Conservation (phyloP, 2,797 vertebrate species). For the Xerus rutilus region DNA sequence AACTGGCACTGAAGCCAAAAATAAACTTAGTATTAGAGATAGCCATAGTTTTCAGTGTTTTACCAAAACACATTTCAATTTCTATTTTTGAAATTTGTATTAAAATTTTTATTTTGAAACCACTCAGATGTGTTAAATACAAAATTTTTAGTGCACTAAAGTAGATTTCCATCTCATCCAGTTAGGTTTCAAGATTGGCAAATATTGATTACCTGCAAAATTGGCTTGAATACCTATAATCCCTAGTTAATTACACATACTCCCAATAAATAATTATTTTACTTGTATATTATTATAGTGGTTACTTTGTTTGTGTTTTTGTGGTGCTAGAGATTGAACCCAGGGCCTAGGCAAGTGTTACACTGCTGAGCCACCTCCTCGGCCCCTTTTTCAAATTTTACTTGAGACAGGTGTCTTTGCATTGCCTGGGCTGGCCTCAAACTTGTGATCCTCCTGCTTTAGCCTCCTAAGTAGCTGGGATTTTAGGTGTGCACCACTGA, state of each 20-base stretch:
- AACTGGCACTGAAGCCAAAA: background rate
- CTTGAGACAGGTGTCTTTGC: background rate
- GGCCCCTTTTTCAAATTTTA: background rate
- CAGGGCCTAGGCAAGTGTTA: background rate
- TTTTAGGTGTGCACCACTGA: background rate
- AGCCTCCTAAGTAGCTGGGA: background rate
- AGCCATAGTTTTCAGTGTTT: conserved; percentile 8
- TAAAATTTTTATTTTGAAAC: conserved; percentile 41
- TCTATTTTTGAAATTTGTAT: conserved; percentile 35
- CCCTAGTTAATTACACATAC: conserved; percentile 13
- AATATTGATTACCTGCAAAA: conserved; percentile 61
- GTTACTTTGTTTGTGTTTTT: background rate
- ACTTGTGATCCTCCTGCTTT: background rate
- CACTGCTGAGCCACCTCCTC: background rate
- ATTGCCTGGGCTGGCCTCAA: background rate
- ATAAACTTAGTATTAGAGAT: background rate
- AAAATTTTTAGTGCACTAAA: background rate
- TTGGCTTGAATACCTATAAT: conserved; percentile 41
- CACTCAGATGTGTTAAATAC: conserved; percentile 22
- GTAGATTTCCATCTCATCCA: background rate
- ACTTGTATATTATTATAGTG: background rate
- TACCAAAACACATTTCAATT: conserved; percentile 14
- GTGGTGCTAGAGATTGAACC: background rate
- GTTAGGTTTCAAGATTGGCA: conserved; percentile 24
- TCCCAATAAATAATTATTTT: conserved; percentile 24